Base-by-base conservation (phyloP, 2,797 vertebrate species). In the Hirundo rustica region DNA sequence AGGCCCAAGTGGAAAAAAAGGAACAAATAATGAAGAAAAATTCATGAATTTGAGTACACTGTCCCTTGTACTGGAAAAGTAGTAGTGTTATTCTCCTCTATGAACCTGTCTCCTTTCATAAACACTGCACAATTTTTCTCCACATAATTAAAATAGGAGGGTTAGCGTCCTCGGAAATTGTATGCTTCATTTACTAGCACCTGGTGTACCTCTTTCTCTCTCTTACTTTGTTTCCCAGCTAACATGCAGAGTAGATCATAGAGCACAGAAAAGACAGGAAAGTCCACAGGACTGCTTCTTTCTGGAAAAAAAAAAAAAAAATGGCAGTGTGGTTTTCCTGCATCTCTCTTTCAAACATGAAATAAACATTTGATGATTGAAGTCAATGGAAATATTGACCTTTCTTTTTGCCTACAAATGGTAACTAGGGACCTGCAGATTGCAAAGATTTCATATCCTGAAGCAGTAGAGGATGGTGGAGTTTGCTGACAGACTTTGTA, bases 121-220 rank as follows among this genome's bases (percentile, higher is more conserved):
- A 66, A 4, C 55, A 72, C 62, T 53, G 44, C 18, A 38, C 10
- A 36, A 9, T 23, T 75, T 67, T 90, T 45, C 65, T 53, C 26
- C 64, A 48, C 2, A 5, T 61, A 83, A 77, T 88, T 92, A 85
- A 74, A 88, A 83, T 80, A 65, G 26, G 42, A 72, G 68, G 78
- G 44, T 16, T 72, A 53, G 40, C 18, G 18, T 85, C 80, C 70
- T 87, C 77, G 73, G 55, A 94, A 88, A 88, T 66, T 70, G 5
- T 30, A 88, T 78, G 94, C 77, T 86, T 92, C 74, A 78, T 78
- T 95, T 94, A 40, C 76, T 64, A 92, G 64, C 83, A 96, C 66
- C 79, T 92, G 93, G 70, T 76, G n/a, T 48, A 78, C 40, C 23
- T 75, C 38, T 62, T 78, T 68, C 34, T 75, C 27, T 36, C 50